phyloP scores from a whole-genome alignment of 2,797 vertebrate species.

The Xenopus petersii region DNA sequence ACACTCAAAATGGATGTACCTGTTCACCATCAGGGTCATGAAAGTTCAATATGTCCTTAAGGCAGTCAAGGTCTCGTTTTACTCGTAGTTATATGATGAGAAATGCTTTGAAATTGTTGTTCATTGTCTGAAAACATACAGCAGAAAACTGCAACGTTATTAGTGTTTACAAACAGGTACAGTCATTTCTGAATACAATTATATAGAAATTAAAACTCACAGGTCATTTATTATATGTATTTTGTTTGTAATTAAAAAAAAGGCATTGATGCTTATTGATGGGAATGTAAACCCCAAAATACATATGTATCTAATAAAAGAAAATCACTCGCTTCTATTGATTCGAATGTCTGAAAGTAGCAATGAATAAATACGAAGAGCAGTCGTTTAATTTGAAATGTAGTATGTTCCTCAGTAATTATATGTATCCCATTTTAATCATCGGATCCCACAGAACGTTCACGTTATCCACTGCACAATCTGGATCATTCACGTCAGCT shows the following conservation, averaged over 20 bases:
- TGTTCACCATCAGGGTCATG: conserved; percentile 9
- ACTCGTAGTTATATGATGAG: conserved; percentile 19
- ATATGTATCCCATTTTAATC: conserved; percentile 43
- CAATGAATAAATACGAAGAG: too few relatives aligned
- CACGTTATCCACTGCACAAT: conserved; percentile 31
- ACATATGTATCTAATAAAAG: too few relatives aligned
- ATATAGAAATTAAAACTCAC: too few relatives aligned
- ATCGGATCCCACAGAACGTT: conserved; percentile 40
- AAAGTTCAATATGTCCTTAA: conserved; percentile 18
- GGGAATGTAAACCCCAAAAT: too few relatives aligned
- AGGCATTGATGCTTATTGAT: too few relatives aligned
- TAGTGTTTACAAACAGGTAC: conserved; percentile 6
- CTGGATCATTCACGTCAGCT: conserved; percentile 53
- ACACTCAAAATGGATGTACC: conserved; percentile 11
- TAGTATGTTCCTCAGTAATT: too few relatives aligned
- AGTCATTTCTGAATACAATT: too few relatives aligned
- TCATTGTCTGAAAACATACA: conserved; percentile 2
- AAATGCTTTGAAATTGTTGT: conserved; percentile 25
- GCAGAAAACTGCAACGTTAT: not conserved
- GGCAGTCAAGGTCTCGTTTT: conserved; percentile 23
- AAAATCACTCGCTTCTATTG: too few relatives aligned
- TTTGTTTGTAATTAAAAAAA: too few relatives aligned
- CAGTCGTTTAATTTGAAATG: too few relatives aligned
- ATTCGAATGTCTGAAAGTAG: too few relatives aligned
- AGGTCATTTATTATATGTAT: too few relatives aligned